A percentile compares a stretch with the other conserved stretches of the same genome.
Evolutionary conservation across 1,140 invertebrate genomes (phyloP).

Genomic region (Cyclargus thomasi): DNA sequence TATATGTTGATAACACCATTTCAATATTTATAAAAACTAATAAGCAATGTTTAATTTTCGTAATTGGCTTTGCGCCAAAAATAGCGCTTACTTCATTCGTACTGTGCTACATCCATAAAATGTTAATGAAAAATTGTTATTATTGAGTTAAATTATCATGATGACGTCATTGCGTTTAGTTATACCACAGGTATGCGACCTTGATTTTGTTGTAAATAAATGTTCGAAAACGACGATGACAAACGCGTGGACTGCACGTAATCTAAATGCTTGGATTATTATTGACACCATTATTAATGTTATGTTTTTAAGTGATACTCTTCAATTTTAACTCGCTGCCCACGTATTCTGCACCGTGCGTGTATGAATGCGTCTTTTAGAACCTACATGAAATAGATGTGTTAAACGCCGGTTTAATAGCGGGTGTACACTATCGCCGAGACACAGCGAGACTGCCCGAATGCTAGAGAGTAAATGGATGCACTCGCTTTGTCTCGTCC

Average conservation of each 20-base stretch:
- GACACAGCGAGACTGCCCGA: too few species aligned
- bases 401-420: too few species aligned
- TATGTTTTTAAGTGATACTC: neutral
- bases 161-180: constrained; percentile 1
- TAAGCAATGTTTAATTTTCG: neutral
- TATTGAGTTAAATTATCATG: neutral
- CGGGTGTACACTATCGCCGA: too few species aligned
- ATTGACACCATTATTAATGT: constrained; percentile 4
- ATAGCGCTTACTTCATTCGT: neutral
- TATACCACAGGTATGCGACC: constrained; percentile 11
- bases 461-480: too few species aligned
- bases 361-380: too few species aligned
- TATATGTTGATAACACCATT: too few species aligned
- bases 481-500: too few species aligned
- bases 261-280: neutral
- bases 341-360: too few species aligned
- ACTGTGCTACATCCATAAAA: neutral
- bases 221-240: constrained; percentile 7
- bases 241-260: neutral
- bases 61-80: neutral
- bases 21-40: neutral
- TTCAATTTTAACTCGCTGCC: too few species aligned
- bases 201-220: constrained; percentile 3
- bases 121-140: neutral
- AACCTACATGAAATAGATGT: too few species aligned